Base-by-base conservation (phyloP, 1,140 invertebrate genomes). In the Eciton burchellii region DNA sequence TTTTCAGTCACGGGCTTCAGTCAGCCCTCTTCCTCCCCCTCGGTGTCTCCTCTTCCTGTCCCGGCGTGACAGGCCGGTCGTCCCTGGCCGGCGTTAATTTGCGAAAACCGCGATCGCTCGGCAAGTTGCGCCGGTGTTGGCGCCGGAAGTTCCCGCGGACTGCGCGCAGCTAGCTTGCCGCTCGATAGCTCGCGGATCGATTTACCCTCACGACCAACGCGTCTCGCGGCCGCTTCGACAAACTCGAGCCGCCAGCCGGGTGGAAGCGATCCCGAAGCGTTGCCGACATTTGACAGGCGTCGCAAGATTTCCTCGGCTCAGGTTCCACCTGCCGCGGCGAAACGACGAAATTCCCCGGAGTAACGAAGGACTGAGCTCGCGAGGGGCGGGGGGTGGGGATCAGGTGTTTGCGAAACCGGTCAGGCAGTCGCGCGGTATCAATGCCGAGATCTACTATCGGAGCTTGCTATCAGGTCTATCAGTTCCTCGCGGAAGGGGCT, bases 1-100 rank as follows among this genome's bases (percentile, higher is more conserved):
- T 91, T 92, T 93, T 93, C 90, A 90, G 92, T 92, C 90, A 91
- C 88, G 91, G 86, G 87, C 88, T 88, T 83, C 84, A 84, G 29
- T n/a, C 41, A 49, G 68, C 86, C 89, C 84, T 66, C 71, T 63
- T 63, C 70, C 47, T 66, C 62, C 35, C 68, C 84, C 63, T 84
- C 89, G 85, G 43, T 60, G 3, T 16, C 29, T 59, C 59, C 63
- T 62, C 19, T 29, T 45, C 43, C 26, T 35, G 57, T 52, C 43
- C 24, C 41, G 62, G 62, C 43, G 63, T 68, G 35, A 35, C 62
- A 56, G n/a, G n/a, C n/a, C 74, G 62, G 35, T 24, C 60, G 21
- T 52, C 29, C 19, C 19, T 14, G 73, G 49, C 41, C 19, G 45
- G 35, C 49, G 65, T 70, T 56, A 62, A 57, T 70, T 52, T 62